Percentiles rank a stretch among this genome's conserved stretches.
Conservation (phyloP, 2,797 vertebrate genomes). For the Petrocephalus sullivani region DNA sequence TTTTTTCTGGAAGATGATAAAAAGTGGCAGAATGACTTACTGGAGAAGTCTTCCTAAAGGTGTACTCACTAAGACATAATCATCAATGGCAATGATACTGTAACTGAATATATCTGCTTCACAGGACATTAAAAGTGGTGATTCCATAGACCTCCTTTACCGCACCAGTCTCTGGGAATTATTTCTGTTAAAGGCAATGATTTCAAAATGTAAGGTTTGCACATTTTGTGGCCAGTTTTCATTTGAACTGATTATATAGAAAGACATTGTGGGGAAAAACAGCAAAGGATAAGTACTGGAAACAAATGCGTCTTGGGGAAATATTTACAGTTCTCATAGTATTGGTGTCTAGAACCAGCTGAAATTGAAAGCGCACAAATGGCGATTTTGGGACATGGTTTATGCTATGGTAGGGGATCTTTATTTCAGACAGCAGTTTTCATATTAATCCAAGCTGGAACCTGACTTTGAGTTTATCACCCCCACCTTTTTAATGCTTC, state of each 20-base stretch:
- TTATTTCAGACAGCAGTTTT: background rate
- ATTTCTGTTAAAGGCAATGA: background rate
- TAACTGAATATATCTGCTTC: background rate
- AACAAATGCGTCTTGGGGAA: background rate
- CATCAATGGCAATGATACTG: background rate
- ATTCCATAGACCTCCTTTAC: background rate
- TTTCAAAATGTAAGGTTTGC: background rate
- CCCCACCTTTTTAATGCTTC: background rate
- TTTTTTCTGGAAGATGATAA: background rate
- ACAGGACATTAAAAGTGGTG: background rate
- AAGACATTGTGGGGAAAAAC: background rate
- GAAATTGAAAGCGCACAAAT: background rate
- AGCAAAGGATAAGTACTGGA: background rate
- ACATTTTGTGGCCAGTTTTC: background rate
- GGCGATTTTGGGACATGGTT: background rate
- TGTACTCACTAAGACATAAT: background rate
- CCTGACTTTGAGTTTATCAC: background rate
- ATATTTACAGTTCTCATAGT: background rate
- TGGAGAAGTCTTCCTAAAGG: background rate
- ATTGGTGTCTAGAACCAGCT: background rate
- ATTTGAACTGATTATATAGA: background rate
- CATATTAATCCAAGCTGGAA: background rate
- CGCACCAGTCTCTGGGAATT: background rate
- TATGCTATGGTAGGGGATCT: background rate
- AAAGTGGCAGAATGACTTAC: background rate